These are phyloP conservation scores for Archegozetes longisetosus DNA, from an alignment of 1,140 invertebrate species.

Conservation along the genomic window DNA sequence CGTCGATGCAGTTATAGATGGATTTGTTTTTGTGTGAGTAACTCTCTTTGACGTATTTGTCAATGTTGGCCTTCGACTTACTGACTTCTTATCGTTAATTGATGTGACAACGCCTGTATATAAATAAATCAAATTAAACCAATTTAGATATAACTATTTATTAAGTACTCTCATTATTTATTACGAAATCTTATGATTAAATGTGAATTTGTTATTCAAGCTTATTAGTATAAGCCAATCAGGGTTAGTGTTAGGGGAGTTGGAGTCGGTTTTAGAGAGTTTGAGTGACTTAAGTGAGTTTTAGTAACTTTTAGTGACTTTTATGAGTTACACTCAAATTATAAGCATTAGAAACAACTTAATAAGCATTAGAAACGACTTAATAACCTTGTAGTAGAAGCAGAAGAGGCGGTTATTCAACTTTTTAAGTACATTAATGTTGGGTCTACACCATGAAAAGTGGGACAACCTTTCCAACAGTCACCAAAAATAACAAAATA, in stretches of 20 bases:
- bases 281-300: too few species aligned
- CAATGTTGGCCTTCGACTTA: neutral
- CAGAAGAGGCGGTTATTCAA: neutral
- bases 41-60: neutral
- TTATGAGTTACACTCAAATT: too few species aligned
- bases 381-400: neutral
- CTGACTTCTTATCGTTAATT: neutral
- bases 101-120: neutral
- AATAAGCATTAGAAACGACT: neutral
- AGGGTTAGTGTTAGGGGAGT: too few species aligned
- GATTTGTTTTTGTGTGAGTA: neutral
- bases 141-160: neutral
- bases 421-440: neutral
- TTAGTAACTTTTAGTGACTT: too few species aligned
- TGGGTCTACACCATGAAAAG: neutral
- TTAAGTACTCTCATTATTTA: neutral
- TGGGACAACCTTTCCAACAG: neutral
- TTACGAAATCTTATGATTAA: too few species aligned
- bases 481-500: neutral
- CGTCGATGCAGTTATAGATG: neutral
- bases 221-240: neutral
- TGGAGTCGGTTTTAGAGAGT: too few species aligned
- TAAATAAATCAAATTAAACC: neutral
- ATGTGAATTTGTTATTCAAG: neutral
- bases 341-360: neutral